Percentiles rank a stretch among this genome's conserved stretches.
phyloP scores from a whole-genome alignment of 2,888 invertebrate genomes.

The Meiosimyza platycephala region DNA sequence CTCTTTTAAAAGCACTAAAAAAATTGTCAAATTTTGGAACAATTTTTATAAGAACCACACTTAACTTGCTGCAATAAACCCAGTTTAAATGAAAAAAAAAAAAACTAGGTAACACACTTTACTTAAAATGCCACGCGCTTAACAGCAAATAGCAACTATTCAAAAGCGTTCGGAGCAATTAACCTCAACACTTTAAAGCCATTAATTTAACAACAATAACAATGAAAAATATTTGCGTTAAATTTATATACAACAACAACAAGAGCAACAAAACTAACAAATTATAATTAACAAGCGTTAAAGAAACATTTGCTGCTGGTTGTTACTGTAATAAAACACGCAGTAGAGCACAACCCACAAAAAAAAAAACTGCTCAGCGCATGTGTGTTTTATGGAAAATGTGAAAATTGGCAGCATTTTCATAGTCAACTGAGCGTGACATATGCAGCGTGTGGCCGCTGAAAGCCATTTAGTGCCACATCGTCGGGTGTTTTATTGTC shows the following conservation, averaged over 20 bases:
- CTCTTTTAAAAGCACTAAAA: too few species aligned
- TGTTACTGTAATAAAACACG: not conserved
- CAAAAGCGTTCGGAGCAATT: not conserved
- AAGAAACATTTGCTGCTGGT: not conserved
- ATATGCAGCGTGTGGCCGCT: not conserved
- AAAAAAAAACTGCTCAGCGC: not conserved
- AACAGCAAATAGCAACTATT: too few species aligned
- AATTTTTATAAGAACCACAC: too few species aligned
- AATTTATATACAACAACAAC: conserved; percentile 5
- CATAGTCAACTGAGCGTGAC: conserved; percentile 33
- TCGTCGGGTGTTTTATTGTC: too few species aligned
- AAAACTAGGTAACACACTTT: too few species aligned
- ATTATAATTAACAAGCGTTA: not conserved
- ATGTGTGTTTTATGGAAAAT: conserved; percentile 25
- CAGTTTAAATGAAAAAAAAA: too few species aligned
- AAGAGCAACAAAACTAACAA: conserved; percentile 1
- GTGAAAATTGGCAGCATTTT: conserved; percentile 31
- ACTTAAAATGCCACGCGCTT: too few species aligned
- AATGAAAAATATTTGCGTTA: not conserved
- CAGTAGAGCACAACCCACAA: conserved; percentile 30
- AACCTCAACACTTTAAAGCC: conserved; percentile 5
- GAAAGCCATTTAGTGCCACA: too few species aligned
- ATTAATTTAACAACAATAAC: conserved; percentile 6
- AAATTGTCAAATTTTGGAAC: too few species aligned
- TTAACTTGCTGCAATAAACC: too few species aligned